Conservation (phyloP, 2,113 vertebrate genomes). For the Percopsis transmontana region DNA sequence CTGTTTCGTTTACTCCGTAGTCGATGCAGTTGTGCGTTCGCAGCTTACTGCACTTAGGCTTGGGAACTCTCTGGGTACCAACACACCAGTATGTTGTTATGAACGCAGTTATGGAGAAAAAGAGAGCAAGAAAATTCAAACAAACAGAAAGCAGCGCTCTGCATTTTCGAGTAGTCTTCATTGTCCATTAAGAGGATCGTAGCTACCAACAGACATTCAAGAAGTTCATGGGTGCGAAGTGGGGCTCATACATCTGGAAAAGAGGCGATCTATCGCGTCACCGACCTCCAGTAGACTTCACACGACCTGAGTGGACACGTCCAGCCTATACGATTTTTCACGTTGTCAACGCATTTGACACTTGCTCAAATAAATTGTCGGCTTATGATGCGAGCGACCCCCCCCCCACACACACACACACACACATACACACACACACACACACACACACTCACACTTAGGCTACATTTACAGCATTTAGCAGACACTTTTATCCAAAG, state of each 20-base stretch:
- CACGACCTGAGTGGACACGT: too few relatives aligned
- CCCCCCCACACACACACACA: too few relatives aligned
- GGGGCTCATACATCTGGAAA: neutral
- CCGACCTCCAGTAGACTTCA: too few relatives aligned
- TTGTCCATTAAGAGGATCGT: slow-evolving; percentile 69
- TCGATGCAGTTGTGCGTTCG: slow-evolving; percentile 87
- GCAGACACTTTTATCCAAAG: too few relatives aligned
- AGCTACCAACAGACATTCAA: slow-evolving; percentile 13
- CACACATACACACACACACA: too few relatives aligned
- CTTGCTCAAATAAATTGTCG: too few relatives aligned
- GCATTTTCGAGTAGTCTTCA: slow-evolving; percentile 89
- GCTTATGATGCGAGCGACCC: too few relatives aligned
- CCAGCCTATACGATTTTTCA: too few relatives aligned
- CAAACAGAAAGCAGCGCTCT: slow-evolving; percentile 87
- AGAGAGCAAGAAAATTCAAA: slow-evolving; percentile 79
- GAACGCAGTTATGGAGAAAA: slow-evolving; percentile 85
- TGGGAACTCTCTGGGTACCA: slow-evolving; percentile 86
- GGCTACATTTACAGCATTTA: too few relatives aligned
- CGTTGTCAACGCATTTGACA: too few relatives aligned
- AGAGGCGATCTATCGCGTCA: too few relatives aligned
- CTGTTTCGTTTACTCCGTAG: slow-evolving; percentile 85
- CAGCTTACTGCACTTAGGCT: slow-evolving; percentile 76
- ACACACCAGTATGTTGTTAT: slow-evolving; percentile 93
- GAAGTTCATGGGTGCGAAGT: slow-evolving; percentile 47
- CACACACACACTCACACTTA: too few relatives aligned